Evolutionary conservation across 1,140 invertebrate genomes (phyloP), one percentile per base, ranked within the genome.

Genomic region (Hylaeus anthracinus): DNA sequence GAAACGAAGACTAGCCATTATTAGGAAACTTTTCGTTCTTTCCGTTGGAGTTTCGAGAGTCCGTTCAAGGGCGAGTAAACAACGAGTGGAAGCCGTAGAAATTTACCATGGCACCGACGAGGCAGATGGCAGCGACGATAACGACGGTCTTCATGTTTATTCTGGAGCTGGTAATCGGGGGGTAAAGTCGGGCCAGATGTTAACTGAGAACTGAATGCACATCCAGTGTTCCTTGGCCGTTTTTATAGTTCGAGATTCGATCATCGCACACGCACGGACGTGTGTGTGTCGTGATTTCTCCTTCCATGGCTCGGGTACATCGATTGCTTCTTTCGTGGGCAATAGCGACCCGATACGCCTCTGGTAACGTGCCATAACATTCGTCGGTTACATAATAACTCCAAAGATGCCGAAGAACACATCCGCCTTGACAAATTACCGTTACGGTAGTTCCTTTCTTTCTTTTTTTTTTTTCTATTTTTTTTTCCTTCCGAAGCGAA

Each of bases 21-120:
- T 26, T 26, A 26, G 26, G 26, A 26, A 26, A 26, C 26, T 26
- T 26, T 26, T 26, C 26, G 26, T 26, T 26, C 26, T 26, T 26
- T 26, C 26, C 26, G 26, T 26, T 26, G 26, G 26, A 48, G 8
- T 1, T 6, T 3, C 45, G 45, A 48, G 5, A 48, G 15, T 43
- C 9, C 1, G 10, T n/a, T 58, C 1, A 6, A 26, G 26, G 26
- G 26, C 26, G 26, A 26, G 26, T 26, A 9, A 66, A 63, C 72
- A 55, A 39, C 2, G 4, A 48, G 3, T 10, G 0, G 2, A 45
- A 41, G 26, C 26, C 26, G 26, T 26, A 26, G 26, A 51, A 39
- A 66, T 56, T 86, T 70, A 89, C 89, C 70, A 88, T 37, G 8
- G 82, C 86, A 60, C 86, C 84, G 53, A 77, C 86, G 12, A 92